These are phyloP conservation scores for Hypsopygia costalis DNA, from an alignment of 2,888 invertebrate genomes.

Conservation along the genomic window DNA sequence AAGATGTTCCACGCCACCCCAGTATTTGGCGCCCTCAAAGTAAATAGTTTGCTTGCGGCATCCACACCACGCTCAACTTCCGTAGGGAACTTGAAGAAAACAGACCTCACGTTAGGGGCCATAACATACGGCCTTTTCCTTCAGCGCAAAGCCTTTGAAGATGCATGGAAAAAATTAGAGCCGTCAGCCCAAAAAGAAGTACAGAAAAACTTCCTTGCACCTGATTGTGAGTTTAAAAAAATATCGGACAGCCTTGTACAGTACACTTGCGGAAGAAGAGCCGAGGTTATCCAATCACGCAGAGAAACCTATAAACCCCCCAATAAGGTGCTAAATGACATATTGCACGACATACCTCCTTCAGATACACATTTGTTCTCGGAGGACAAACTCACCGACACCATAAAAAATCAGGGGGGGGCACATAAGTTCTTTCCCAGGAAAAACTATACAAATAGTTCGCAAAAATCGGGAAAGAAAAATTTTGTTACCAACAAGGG, in stretches of 20 bases:
- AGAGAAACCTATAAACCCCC: background rate
- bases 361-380: background rate
- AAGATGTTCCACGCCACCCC: conserved; percentile 20
- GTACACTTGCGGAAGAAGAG: background rate
- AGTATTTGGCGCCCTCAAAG: conserved; percentile 15
- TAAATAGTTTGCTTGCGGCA: conserved; percentile 12
- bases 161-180: no score
- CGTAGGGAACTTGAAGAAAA: conserved; percentile 8
- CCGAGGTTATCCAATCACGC: background rate
- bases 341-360: background rate
- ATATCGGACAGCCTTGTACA: background rate
- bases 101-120: conserved; percentile 13
- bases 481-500: no score
- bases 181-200: background rate
- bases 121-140: conserved; percentile 13
- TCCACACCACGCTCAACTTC: conserved; percentile 16
- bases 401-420: background rate
- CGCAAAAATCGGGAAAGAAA: no score
- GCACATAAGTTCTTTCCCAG: conserved; percentile 15
- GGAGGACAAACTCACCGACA: background rate
- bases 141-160: conserved; percentile 11
- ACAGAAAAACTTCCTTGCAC: background rate
- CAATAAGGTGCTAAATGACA: background rate
- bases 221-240: background rate
- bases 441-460: no score